Base-by-base conservation (phyloP, 2,797 vertebrate genomes). In the Emydoidea blandingii region DNA sequence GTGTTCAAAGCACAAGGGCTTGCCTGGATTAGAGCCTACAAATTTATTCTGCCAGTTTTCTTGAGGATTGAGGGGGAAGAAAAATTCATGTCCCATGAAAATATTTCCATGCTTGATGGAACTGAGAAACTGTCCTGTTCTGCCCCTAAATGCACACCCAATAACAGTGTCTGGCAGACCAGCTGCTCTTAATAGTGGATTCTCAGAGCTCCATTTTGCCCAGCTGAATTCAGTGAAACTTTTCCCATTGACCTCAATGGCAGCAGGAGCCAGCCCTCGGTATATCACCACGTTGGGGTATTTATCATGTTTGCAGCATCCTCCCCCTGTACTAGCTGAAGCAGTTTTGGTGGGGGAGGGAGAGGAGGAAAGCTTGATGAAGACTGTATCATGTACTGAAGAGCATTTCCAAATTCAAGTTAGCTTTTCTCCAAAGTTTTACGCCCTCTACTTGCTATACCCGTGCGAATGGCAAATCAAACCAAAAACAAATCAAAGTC, bases 391-490 rank as follows among this genome's bases (percentile, higher is more conserved):
- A 98, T 98, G 98, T 98, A 96, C 96, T 96, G 92, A 98, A 98
- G 97, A 98, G 98, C 98, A 98, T 96, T 98, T 98, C 98, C 98
- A 98, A 97, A 98, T 98, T 98, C 98, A 97, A 98, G 98, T 98
- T 96, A 98, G 98, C 97, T 99, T 97, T 98, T 98, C 97, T 98
- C 98, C 98, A 97, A 8, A 97, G 97, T 98, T 98, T 97, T 95
- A 98, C 93, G 96, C 98, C 98, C 59, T 97, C 98, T 98, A 97
- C 98, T 98, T 98, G 98, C 97, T 98, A 98, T 98, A 99, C 98
- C 99, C 98, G 97, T 98, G 98, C 87, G 98, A 98, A 99, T 98
- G 98, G 97, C 97, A 98, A 98, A 99, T 98, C 37, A 95, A 95
- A 93, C 0, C 59, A 94, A 95, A 97, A 97, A 97, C 82, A 93